Conservation (phyloP, 2,113 vertebrate genomes). For the Mus pahari region DNA sequence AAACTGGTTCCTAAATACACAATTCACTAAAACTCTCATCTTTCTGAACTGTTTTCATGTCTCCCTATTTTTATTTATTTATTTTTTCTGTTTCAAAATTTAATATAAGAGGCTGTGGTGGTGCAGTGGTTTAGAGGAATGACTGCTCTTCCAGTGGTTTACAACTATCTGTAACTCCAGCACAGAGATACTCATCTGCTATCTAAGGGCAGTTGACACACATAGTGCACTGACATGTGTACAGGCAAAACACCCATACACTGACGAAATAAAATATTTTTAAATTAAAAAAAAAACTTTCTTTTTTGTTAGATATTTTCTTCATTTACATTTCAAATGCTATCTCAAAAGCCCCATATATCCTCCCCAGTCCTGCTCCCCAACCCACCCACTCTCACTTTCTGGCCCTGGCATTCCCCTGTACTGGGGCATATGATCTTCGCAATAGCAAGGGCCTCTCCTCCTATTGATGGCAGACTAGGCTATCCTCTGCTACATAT, state of each 20-base stretch:
- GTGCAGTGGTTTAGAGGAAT: too few relatives aligned
- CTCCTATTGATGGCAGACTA: too few relatives aligned
- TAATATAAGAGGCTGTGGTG: background rate
- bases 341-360: too few relatives aligned
- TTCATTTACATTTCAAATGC: too few relatives aligned
- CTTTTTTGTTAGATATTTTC: too few relatives aligned
- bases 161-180: background rate
- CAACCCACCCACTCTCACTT: too few relatives aligned
- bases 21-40: background rate
- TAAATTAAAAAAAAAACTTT: background rate
- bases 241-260: background rate
- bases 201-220: background rate
- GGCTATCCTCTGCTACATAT: too few relatives aligned
- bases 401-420: too few relatives aligned
- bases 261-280: background rate
- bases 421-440: too few relatives aligned
- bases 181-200: background rate
- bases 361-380: too few relatives aligned
- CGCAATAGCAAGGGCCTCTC: too few relatives aligned
- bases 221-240: background rate
- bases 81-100: background rate
- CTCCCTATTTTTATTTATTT: background rate
- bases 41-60: background rate
- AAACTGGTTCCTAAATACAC: background rate
- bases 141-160: background rate